Evolutionary conservation across 2,888 invertebrate genomes (phyloP).

Genomic region (Thymelicus lineola): DNA sequence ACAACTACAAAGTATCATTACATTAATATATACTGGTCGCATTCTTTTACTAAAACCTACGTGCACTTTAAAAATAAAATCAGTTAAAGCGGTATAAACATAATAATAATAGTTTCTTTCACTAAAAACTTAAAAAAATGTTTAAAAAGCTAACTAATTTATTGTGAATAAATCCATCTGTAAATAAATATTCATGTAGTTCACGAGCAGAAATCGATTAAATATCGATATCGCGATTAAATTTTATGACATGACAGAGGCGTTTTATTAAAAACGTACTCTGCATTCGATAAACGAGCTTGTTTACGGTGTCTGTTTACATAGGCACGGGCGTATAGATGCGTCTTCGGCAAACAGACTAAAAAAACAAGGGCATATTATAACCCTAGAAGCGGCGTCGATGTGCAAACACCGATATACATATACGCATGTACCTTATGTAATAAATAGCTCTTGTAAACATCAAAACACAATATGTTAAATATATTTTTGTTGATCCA

Average conservation of each 20-base stretch:
- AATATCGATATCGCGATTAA: constrained; percentile 56
- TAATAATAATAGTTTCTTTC: no score
- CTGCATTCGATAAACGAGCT: constrained; percentile 73
- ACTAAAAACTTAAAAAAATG: no score
- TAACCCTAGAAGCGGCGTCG: constrained; percentile 52
- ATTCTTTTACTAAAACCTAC: constrained; percentile 10
- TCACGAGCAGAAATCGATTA: constrained; percentile 4
- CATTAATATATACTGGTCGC: not conserved
- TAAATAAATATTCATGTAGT: no score
- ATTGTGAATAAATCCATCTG: no score
- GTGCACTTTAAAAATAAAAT: not conserved
- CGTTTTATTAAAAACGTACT: constrained; percentile 65
- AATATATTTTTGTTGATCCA: constrained; percentile 63
- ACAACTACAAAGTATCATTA: constrained; percentile 32
- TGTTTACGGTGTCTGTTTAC: constrained; percentile 79
- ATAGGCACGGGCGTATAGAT: constrained; percentile 79
- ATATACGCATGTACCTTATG: constrained; percentile 51
- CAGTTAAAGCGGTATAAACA: no score
- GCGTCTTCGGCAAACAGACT: constrained; percentile 81
- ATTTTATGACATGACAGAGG: constrained; percentile 60
- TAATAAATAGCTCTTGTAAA: constrained; percentile 60
- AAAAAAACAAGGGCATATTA: constrained; percentile 82
- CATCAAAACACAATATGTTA: constrained; percentile 56
- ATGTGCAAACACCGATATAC: constrained; percentile 41
- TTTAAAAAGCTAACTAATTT: no score